Base-by-base conservation (phyloP, 2,113 vertebrate genomes). In the Scytalopus superciliaris region DNA sequence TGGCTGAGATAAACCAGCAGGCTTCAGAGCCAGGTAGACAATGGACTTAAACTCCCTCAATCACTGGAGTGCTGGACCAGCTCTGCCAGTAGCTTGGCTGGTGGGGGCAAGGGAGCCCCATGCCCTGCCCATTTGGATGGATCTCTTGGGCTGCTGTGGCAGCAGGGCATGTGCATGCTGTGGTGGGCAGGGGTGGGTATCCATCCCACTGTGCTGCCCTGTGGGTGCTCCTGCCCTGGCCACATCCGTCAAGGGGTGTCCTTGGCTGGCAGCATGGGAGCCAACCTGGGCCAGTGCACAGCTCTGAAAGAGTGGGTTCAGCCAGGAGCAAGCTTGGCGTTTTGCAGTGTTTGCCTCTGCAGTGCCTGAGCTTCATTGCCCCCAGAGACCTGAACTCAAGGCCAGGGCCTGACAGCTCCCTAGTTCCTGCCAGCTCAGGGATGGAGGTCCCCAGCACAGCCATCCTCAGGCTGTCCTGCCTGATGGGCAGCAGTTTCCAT, bases 1-100 rank as follows among this genome's bases (percentile, higher is more conserved):
- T 98, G 97, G 97, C 97, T 1, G 98, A 99, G 92, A 98, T 99
- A 84, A 94, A 93, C 63, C 98, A 80, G 80, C 98, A 98, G 56
- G 97, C 98, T n/a, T 92, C 97, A 75, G 98, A 98, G 84, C 97
- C 98, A 97, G 98, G 98, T 99, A 87, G 52, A 70, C 35, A 39
- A 63, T 49, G 73, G 28, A 6, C n/a, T 16, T 2, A 1, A 17
- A n/a, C 0, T 45, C 45, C 45, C 45, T 57, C 55, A 16, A 0
- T 35, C 40, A 31, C 10, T 12, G 3, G 17, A n/a, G n/a, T 0
- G 0, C 60, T 40, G 76, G 49, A 22, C 22, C 0, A 0, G 75
- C 40, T 76, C 70, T 80, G 59, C 49, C 18, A 14, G 53, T 70
- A 84, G 66, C 56, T 75, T 0, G 0, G 19, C 0, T 19, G 33